phyloP scores from a whole-genome alignment of 2,113 vertebrate genomes.

The Conger conger region DNA sequence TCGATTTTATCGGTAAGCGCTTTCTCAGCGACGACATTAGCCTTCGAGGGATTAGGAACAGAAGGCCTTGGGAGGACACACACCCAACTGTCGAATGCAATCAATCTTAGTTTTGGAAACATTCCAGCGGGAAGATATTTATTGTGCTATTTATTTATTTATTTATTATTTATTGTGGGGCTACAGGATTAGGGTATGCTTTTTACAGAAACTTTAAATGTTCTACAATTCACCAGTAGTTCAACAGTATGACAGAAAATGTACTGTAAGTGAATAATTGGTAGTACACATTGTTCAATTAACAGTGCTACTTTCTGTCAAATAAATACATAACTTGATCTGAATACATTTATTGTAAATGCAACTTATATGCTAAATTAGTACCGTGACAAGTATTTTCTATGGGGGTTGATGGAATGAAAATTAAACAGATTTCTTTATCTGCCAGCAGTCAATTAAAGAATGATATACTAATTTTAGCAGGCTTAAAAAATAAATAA shows the following conservation, averaged over 20 bases:
- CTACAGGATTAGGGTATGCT: background rate
- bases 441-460: constrained; percentile 19
- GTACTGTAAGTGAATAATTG: too few relatives aligned
- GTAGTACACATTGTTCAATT: too few relatives aligned
- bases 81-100: background rate
- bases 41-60: background rate
- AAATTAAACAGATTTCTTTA: background rate
- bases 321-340: background rate
- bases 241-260: background rate
- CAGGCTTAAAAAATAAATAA: constrained; percentile 28
- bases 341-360: background rate
- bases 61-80: background rate
- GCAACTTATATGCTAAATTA: background rate
- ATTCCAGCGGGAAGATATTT: background rate
- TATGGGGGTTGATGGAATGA: background rate
- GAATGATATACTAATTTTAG: constrained; percentile 13
- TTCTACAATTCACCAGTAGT: background rate
- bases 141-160: background rate
- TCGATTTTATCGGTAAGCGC: constrained; percentile 93
- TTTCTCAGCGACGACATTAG: background rate
- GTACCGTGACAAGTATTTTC: background rate
- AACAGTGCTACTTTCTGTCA: background rate
- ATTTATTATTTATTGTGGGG: background rate
- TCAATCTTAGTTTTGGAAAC: background rate
- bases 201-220: background rate